Conservation (phyloP, 2,888 invertebrate genomes). For the Cecidostiba fungosa region DNA sequence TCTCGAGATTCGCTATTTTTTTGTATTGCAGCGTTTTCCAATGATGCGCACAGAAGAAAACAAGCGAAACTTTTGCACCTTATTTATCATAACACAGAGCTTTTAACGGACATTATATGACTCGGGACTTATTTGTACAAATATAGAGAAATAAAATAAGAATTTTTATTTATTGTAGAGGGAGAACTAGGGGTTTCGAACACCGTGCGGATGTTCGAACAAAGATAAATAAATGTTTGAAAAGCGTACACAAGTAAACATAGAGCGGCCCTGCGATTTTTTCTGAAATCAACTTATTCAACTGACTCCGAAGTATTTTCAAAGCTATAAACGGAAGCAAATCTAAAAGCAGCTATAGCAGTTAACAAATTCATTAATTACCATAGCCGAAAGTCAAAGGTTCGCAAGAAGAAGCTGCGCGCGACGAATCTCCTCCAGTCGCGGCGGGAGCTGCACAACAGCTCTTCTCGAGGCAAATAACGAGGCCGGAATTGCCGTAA, state of each 20-base stretch:
- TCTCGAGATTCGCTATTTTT: not conserved
- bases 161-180: not conserved
- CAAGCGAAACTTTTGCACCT: no score
- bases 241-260: not conserved
- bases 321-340: not conserved
- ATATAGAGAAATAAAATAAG: not conserved
- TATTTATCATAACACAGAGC: not conserved
- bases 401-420: slow-evolving; percentile 1
- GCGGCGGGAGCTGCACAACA: slow-evolving; percentile 5
- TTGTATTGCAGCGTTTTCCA: no score
- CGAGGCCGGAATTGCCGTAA: slow-evolving; percentile 46
- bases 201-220: not conserved
- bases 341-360: not conserved
- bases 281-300: no score
- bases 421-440: not conserved
- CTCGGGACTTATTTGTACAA: not conserved
- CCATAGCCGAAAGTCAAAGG: not conserved
- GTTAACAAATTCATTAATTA: not conserved
- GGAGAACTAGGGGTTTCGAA: not conserved
- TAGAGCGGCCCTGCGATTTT: not conserved
- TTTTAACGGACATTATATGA: not conserved
- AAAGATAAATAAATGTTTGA: no score
- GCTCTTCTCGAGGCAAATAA: slow-evolving; percentile 13
- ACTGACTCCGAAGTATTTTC: not conserved
- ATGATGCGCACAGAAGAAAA: no score